Evolutionary conservation across 2,113 vertebrate species (phyloP).

Genomic region (Carollia perspicillata): DNA sequence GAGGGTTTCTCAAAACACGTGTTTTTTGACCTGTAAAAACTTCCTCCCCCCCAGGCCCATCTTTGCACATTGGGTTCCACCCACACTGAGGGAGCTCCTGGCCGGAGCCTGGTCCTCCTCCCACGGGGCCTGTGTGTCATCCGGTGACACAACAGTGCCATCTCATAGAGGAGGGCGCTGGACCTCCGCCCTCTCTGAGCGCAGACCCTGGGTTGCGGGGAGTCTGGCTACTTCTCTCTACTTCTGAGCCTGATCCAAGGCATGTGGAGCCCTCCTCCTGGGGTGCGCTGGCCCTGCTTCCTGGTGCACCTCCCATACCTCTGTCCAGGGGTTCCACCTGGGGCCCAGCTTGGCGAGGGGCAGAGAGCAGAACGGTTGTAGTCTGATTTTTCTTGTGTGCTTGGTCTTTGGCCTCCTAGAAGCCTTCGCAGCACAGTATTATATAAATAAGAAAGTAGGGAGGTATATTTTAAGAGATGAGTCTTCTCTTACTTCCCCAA

Average conservation of each 20-base stretch:
- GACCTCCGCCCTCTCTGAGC: not conserved
- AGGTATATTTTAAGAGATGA: not conserved
- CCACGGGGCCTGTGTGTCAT: rapidly evolving
- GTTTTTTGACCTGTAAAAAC: not conserved
- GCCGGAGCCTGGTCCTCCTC: not conserved
- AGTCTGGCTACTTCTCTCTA: not conserved
- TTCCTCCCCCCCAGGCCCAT: not conserved
- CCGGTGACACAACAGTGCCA: not conserved
- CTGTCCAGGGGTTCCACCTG: not conserved
- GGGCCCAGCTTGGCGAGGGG: not conserved
- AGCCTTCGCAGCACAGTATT: not conserved
- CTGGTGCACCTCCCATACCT: not conserved
- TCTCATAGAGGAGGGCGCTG: not conserved
- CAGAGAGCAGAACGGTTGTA: not conserved
- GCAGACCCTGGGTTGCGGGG: rapidly evolving
- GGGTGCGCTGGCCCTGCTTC: not conserved
- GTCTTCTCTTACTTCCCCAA: not conserved
- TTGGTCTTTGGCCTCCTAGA: not conserved
- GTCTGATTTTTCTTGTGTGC: not conserved
- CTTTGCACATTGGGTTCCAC: not conserved
- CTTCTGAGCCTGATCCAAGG: not conserved
- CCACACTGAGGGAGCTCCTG: not conserved
- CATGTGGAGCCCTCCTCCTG: rapidly evolving
- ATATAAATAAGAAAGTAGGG: not conserved
- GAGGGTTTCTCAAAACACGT: not conserved